Conservation (phyloP, 2,797 vertebrate genomes). For the Dallia pectoralis region DNA sequence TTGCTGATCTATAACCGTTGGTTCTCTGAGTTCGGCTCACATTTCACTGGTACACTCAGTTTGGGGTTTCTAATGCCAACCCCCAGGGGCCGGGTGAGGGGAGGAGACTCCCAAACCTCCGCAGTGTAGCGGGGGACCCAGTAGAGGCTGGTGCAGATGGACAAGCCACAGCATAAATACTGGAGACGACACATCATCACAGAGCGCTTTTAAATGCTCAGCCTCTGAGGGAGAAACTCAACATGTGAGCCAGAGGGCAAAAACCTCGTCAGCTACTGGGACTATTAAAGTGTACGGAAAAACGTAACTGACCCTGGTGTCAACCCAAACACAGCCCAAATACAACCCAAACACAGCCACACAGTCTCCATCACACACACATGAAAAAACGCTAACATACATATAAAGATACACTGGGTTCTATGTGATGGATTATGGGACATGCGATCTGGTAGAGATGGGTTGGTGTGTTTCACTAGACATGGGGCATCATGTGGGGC, state of each 20-base stretch:
- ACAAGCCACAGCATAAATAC: conserved; percentile 61
- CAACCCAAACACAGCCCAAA: conserved; percentile 73
- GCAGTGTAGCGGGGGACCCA: conserved; percentile 28
- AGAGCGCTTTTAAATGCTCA: conserved; percentile 58
- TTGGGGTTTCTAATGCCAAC: conserved; percentile 68
- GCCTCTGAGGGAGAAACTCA: conserved; percentile 53
- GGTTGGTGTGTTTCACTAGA: background rate
- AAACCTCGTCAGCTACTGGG: conserved; percentile 54
- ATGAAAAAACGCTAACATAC: conserved; percentile 13
- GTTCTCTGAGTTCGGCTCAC: conserved; percentile 39
- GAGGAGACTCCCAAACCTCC: conserved; percentile 48
- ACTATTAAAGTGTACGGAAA: conserved; percentile 76
- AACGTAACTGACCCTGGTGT: conserved; percentile 68
- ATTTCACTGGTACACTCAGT: conserved; percentile 66
- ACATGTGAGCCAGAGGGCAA: conserved; percentile 45
- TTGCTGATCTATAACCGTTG: conserved; percentile 25
- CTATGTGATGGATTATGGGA: conserved; percentile 4
- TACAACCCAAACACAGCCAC: conserved; percentile 72
- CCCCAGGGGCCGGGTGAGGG: conserved; percentile 47
- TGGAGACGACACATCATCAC: conserved; percentile 48
- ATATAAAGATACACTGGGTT: conserved; percentile 12
- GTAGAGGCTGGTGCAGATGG: conserved; percentile 41
- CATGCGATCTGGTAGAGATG: conserved; percentile 1
- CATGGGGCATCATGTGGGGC: background rate
- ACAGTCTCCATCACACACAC: conserved; percentile 28